phyloP scores from a whole-genome alignment of 2,888 invertebrate species.

The Plebejus argus region DNA sequence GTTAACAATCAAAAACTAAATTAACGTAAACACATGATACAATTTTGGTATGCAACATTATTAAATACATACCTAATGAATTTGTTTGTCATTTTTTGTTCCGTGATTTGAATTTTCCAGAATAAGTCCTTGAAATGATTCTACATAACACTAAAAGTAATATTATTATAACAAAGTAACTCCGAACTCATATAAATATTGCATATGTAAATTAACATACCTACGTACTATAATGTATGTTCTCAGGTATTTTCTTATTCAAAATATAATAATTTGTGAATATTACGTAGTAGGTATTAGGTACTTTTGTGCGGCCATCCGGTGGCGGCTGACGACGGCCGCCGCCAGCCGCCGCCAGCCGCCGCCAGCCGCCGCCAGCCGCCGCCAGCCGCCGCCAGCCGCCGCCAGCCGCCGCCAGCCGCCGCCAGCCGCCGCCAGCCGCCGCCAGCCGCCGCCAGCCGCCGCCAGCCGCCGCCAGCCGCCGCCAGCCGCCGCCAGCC shows the following conservation, averaged over 20 bases:
- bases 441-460: too few species aligned
- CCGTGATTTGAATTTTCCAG: neutral
- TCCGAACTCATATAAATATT: constrained; percentile 12
- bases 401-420: too few species aligned
- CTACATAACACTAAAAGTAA: neutral
- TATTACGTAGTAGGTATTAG: neutral
- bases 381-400: too few species aligned
- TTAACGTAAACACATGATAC: neutral
- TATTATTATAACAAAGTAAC: neutral
- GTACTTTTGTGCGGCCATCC: neutral
- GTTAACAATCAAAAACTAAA: neutral
- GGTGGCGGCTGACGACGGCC: too few species aligned
- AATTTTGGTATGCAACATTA: neutral
- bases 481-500: too few species aligned
- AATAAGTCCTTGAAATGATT: constrained; percentile 9
- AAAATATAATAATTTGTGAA: neutral
- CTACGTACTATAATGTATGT: neutral
- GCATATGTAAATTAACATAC: neutral
- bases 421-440: too few species aligned
- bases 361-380: too few species aligned
- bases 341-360: too few species aligned
- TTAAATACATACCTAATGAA: neutral
- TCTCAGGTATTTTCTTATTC: neutral
- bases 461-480: too few species aligned
- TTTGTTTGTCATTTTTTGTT: neutral